phyloP scores from a whole-genome alignment of 2,888 invertebrate genomes.

The Lycophotia porphyrea region DNA sequence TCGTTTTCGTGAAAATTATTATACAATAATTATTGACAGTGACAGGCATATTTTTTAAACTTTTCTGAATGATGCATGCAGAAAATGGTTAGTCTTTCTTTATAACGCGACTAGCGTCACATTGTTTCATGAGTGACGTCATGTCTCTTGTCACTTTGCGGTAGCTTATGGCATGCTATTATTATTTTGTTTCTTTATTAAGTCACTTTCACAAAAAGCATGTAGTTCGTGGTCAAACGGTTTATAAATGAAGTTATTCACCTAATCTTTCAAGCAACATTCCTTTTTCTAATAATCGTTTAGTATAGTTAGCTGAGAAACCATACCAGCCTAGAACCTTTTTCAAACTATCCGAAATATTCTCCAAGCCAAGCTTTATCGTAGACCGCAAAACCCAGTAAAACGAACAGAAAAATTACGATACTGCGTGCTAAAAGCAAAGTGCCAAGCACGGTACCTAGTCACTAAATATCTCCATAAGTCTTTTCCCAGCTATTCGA shows the following conservation, averaged over 20 bases:
- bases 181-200: neutral
- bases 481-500: constrained; percentile 8
- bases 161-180: neutral
- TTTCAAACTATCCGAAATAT: neutral
- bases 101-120: neutral
- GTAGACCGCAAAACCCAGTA: neutral
- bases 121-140: neutral
- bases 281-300: neutral
- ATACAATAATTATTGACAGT: neutral
- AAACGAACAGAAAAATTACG: neutral
- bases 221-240: neutral
- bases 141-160: too few species aligned
- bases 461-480: neutral
- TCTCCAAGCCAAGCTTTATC: neutral
- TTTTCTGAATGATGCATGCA: neutral
- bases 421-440: constrained; percentile 11
- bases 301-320: neutral
- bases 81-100: neutral
- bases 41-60: neutral
- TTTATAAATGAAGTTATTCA: neutral
- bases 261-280: neutral
- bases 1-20: neutral
- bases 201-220: neutral
- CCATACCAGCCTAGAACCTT: neutral
- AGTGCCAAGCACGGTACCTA: constrained; percentile 4